These are phyloP conservation scores for Lymantria dispar DNA, from an alignment of 2,888 invertebrate genomes.

Conservation along the genomic window DNA sequence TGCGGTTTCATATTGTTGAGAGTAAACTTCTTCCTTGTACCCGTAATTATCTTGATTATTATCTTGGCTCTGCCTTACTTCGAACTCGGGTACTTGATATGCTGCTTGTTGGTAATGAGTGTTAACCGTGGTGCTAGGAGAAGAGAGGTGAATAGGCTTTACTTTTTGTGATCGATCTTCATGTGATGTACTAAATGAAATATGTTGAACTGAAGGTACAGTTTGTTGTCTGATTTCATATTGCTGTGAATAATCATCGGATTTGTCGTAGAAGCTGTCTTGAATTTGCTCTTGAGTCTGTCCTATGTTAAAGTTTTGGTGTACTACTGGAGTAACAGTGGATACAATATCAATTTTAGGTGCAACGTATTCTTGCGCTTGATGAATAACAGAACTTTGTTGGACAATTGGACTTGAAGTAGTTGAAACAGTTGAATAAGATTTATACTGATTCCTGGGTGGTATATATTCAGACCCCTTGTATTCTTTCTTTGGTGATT, in stretches of 20 bases:
- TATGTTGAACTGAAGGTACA: conserved; percentile 33
- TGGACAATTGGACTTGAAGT: conserved; percentile 51
- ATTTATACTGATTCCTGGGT: conserved; percentile 53
- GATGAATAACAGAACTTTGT: conserved; percentile 45
- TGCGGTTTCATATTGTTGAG: conserved; percentile 39
- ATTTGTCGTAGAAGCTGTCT: conserved; percentile 49
- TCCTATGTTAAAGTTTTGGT: conserved; percentile 23
- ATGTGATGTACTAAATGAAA: conserved; percentile 53
- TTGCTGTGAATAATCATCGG: conserved; percentile 40
- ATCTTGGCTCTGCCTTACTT: conserved; percentile 38
- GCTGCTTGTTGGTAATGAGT: conserved; percentile 41
- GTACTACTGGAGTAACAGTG: conserved; percentile 41
- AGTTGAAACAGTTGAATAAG: conserved; percentile 50
- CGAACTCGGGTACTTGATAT: conserved; percentile 40
- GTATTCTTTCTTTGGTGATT: conserved; percentile 50
- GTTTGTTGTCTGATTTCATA: conserved; percentile 38
- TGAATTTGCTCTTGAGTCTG: conserved; percentile 47
- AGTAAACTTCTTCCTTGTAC: conserved; percentile 42
- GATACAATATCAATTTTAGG: conserved; percentile 53
- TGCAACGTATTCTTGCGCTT: conserved; percentile 49
- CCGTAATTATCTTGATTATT: conserved; percentile 49
- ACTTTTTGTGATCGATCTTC: conserved; percentile 33
- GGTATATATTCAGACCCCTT: conserved; percentile 51
- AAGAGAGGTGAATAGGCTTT: conserved; percentile 48
- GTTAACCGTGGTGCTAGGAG: conserved; percentile 51